Evolutionary conservation across 2,113 vertebrate species (phyloP).

Genomic region (Pangasianodon gigas): DNA sequence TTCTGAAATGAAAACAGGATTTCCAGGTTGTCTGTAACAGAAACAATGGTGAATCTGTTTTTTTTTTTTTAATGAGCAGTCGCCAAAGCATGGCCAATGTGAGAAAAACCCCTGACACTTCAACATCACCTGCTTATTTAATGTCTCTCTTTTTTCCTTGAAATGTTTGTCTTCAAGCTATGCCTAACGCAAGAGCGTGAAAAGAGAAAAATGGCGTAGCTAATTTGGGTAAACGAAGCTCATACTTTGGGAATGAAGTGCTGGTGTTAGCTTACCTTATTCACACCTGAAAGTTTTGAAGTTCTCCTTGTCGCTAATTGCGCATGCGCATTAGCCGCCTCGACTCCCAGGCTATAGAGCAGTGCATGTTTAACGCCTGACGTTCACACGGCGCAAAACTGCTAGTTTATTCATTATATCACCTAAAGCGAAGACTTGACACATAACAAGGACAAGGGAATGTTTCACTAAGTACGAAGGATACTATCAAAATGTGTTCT

Average conservation of each 20-base stretch:
- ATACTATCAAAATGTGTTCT: not conserved
- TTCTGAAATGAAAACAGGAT: not conserved
- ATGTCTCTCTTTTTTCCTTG: not conserved
- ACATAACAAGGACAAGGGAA: not conserved
- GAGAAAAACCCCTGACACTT: not conserved
- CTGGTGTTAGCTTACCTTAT: not conserved
- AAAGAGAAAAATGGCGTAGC: not conserved
- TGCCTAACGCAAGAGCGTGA: not conserved
- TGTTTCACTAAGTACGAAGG: not conserved
- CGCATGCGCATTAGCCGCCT: constrained; percentile 35
- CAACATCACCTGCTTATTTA: not conserved
- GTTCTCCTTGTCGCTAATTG: constrained; percentile 37
- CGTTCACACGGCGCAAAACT: not conserved
- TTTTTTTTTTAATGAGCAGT: not conserved
- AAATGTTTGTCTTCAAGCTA: not conserved
- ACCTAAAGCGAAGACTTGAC: not conserved
- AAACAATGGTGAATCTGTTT: not conserved
- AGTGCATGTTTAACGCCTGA: not conserved
- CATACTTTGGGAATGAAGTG: not conserved
- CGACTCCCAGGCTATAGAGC: not conserved
- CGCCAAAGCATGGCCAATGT: not conserved
- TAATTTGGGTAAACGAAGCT: not conserved
- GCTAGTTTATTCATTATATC: not conserved
- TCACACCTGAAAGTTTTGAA: constrained; percentile 47
- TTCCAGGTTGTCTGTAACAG: not conserved